Evolutionary conservation across 2,888 invertebrate genomes (phyloP), one percentile per base, ranked within the genome.

Genomic region (Perizoma affinitatum): DNA sequence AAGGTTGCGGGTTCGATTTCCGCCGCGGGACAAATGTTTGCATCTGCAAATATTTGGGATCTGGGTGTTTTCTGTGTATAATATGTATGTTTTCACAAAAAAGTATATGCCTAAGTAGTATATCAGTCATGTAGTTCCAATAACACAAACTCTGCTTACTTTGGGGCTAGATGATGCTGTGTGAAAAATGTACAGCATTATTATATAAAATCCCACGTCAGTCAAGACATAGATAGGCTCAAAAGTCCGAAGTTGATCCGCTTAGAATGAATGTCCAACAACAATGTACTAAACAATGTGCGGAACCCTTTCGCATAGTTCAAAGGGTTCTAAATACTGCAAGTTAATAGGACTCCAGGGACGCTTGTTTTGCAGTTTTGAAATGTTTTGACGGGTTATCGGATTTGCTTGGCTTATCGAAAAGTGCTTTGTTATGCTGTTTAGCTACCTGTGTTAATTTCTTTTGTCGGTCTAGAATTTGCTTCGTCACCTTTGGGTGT

Each of bases 331-430:
- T 83, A 79, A 84, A 78, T 74, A 81, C 79, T 73, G 75, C 62
- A 70, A 76, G 73, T 71, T 69, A 69, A 76, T 74, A 74, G 72
- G 73, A 76, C 86, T 79, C 87, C 53, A 63, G 87, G 84, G 88
- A 84, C 66, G 68, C 53, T 76, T 79, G 69, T 78, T 77, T 80
- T 75, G 80, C 77, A 78, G 77, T 82, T 88, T 86, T 88, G 90
- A 86, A 85, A 84, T 91, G 84, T 90, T 90, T 83, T 90, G 90
- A 90, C 89, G 80, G 67, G 55, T 72, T 79, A 78, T 81, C 67
- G 83, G 80, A 84, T 88, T 86, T 82, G 71, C 69, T 65, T 42
- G 65, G 70, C 67, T 74, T 69, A 69, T 58, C 51, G 49, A 65
- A 74, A 76, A 78, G 65, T 82, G 87, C 86, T 80, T 72, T 69